These are phyloP conservation scores for Eurytoma adleriae DNA, from an alignment of 2,888 invertebrate species.

Conservation along the genomic window DNA sequence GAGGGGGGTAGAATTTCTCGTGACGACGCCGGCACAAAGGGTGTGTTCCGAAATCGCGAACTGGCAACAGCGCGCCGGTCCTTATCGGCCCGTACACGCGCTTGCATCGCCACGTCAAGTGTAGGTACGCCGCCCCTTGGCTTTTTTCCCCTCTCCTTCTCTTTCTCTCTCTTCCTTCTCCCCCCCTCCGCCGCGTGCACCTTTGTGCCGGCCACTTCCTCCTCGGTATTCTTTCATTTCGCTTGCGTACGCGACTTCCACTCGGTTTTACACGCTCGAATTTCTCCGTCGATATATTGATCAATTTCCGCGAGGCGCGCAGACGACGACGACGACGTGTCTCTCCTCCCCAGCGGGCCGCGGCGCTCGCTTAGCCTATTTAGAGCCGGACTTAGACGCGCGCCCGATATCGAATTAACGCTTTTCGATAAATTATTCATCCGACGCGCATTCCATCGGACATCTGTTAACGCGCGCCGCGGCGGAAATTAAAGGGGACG, in stretches of 20 bases:
- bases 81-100: constrained; percentile 27
- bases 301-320: background rate
- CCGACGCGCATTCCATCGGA: constrained; percentile 15
- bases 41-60: constrained; percentile 62
- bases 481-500: constrained; percentile 18
- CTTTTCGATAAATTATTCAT: constrained; percentile 9
- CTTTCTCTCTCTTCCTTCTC: constrained; percentile 1
- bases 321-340: background rate
- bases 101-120: constrained; percentile 26
- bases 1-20: constrained; percentile 44
- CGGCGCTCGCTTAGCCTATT: too few relatives aligned
- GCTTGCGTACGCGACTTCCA: background rate
- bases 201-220: constrained; percentile 1
- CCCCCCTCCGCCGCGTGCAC: background rate
- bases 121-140: background rate
- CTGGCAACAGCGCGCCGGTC: constrained; percentile 65
- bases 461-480: background rate
- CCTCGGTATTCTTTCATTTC: background rate
- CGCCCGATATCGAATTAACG: constrained; percentile 7
- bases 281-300: constrained; percentile 28
- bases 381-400: background rate
- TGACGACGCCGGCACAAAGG: constrained; percentile 56
- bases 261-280: constrained; percentile 19
- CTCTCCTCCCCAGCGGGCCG: too few relatives aligned
- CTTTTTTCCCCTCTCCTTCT: background rate